phyloP scores from a whole-genome alignment of 2,888 invertebrate genomes.

The Epistrophella euchroma region DNA sequence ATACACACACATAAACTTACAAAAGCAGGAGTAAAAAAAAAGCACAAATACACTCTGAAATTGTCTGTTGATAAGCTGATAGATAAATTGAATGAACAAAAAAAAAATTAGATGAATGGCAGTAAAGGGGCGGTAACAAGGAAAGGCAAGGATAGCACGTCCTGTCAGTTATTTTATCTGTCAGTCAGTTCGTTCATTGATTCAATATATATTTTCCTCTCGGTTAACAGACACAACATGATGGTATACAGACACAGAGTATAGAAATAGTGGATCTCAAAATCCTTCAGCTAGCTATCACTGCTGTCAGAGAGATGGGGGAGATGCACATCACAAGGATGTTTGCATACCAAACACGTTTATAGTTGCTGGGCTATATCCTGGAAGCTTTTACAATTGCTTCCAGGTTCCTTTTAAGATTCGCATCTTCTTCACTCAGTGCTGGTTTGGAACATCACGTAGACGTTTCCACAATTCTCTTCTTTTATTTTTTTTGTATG shows the following conservation, averaged over 20 bases:
- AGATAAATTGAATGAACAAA: conserved; percentile 51
- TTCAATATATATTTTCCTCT: conserved; percentile 70
- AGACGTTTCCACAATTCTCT: conserved; percentile 59
- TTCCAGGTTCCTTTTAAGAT: conserved; percentile 55
- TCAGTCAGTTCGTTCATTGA: conserved; percentile 61
- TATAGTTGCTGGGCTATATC: conserved; percentile 50
- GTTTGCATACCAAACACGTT: conserved; percentile 76
- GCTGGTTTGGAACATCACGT: conserved; percentile 53
- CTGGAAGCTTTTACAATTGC: conserved; percentile 59
- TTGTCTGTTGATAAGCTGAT: conserved; percentile 68
- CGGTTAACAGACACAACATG: conserved; percentile 65
- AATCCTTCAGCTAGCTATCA: conserved; percentile 20
- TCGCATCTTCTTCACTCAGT: conserved; percentile 40
- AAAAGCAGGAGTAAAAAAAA: neutral
- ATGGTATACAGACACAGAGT: conserved; percentile 15
- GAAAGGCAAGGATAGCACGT: conserved; percentile 38
- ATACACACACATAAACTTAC: conserved; percentile 8
- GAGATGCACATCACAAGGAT: conserved; percentile 65
- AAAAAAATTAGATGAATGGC: conserved; percentile 15
- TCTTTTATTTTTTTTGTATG: conserved; percentile 7
- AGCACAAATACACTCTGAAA: conserved; percentile 38
- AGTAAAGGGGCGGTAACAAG: conserved; percentile 17
- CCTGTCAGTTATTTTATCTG: conserved; percentile 70
- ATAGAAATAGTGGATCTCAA: conserved; percentile 15
- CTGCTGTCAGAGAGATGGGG: neutral